Evolutionary conservation across 2,797 vertebrate species (phyloP), one percentile per base, ranked within the genome.

Genomic region (Acanthurus lineatus): DNA sequence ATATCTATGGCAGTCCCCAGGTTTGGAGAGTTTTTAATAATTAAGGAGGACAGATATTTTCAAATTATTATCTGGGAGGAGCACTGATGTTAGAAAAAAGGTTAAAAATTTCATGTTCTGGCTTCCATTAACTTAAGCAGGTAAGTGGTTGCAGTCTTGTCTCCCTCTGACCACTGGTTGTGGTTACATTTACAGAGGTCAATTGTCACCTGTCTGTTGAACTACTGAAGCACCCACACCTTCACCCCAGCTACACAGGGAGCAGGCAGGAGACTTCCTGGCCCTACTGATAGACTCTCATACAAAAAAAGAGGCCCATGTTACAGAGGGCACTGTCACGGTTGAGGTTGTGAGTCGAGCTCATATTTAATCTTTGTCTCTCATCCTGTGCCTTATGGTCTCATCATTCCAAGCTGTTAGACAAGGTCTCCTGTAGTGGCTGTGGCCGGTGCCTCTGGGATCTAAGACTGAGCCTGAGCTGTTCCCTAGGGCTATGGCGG

Each of bases 401-500:
- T 67, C 32, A 57, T 54, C 42, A 20, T 52, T 54, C 12, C 10
- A 49, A 45, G 44, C 51, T 40, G 49, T 44, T 78, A 20, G 66
- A 69, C 22, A n/a, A 32, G 69, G 56, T 28, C 52, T 9, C 61
- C 54, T 56, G 28, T 32, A 77, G 68, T 40, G 61, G 19, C 64
- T 32, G 19, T n/a, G 68, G 20, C 40, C 42, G 6, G 47, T 22
- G 45, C 64, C 68, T 66, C 69, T 78, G 63, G 81, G 15, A 70
- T 58, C 40, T 57, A 14, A 64, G 38, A 22, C 28, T 68, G 25
- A 77, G 77, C 45, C 72, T 53, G 16, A 82, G 58, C 22, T 15
- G 40, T n/a, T 71, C 77, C 83, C 72, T 53, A 20, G 22, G 71
- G 54, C 40, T 40, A 4, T 25, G 15, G 69, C 3, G 66, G 83